phyloP scores from a whole-genome alignment of 1,140 invertebrate species.

The Dendroctonus valens region DNA sequence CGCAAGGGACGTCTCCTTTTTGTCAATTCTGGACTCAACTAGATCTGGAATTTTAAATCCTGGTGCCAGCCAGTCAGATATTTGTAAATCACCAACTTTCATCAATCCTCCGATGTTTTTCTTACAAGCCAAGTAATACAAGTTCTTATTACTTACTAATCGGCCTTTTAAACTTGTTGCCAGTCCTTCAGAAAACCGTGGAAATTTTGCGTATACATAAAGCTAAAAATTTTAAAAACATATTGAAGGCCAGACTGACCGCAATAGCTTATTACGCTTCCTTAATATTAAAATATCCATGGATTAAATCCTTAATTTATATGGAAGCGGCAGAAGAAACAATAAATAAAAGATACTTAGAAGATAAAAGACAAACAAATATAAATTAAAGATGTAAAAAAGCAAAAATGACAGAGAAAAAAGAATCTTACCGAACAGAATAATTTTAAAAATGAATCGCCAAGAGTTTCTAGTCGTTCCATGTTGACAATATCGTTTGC shows the following conservation, averaged over 20 bases:
- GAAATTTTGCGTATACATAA: slow-evolving; percentile 70
- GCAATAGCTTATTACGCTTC: too few relatives aligned
- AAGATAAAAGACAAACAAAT: too few relatives aligned
- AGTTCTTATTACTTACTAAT: slow-evolving; percentile 79
- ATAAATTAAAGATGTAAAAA: too few relatives aligned
- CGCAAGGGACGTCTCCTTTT: slow-evolving; percentile 34
- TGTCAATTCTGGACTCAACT: slow-evolving; percentile 30
- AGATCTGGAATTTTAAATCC: slow-evolving; percentile 55
- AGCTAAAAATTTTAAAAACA: too few relatives aligned
- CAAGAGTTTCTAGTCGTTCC: slow-evolving; percentile 81
- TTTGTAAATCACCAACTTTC: slow-evolving; percentile 62
- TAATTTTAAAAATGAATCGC: slow-evolving; percentile 88
- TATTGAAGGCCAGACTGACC: too few relatives aligned
- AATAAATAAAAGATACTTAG: too few relatives aligned
- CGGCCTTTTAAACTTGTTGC: slow-evolving; percentile 73
- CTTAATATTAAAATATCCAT: too few relatives aligned
- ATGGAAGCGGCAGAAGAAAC: too few relatives aligned
- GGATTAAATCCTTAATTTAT: too few relatives aligned
- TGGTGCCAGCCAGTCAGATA: slow-evolving; percentile 67
- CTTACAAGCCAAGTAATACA: slow-evolving; percentile 64
- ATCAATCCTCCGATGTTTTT: slow-evolving; percentile 58
- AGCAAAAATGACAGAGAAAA: too few relatives aligned
- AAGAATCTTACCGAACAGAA: slow-evolving; percentile 54
- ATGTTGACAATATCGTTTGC: slow-evolving; percentile 78
- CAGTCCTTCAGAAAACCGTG: slow-evolving; percentile 70